Conservation (phyloP, 23 tunicate species). For the Botrylloides violaceus region DNA sequence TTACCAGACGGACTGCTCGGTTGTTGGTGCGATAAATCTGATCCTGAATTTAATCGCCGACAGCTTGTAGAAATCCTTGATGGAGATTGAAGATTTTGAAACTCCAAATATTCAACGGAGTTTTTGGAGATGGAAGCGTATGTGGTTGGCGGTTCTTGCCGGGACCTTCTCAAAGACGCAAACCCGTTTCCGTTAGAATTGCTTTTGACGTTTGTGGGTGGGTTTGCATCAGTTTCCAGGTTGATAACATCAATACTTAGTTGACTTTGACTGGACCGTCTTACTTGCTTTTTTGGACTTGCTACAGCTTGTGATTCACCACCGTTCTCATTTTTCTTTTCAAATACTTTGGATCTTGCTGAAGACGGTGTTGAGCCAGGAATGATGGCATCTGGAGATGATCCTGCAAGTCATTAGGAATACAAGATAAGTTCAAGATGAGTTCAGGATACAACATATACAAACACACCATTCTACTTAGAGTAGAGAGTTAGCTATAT, state of each 20-base stretch:
- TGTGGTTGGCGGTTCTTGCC: slow-evolving; percentile 4
- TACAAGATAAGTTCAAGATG: too few species aligned
- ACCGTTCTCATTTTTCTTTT: neutral
- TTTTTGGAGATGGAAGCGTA: slow-evolving; percentile 11
- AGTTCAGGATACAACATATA: too few species aligned
- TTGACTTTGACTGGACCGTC: neutral
- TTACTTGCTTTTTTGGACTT: slow-evolving; percentile 6
- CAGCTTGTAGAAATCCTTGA: neutral
- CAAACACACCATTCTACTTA: too few species aligned
- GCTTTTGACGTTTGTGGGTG: neutral
- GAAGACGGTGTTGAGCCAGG: neutral
- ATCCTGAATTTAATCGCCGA: slow-evolving; percentile 7
- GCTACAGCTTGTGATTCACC: neutral
- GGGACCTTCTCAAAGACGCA: slow-evolving; percentile 15
- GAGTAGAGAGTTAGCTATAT: too few species aligned
- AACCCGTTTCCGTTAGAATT: neutral
- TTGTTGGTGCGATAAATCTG: neutral
- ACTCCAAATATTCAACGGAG: slow-evolving; percentile 22
- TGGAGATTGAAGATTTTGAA: slow-evolving; percentile 1
- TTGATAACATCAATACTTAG: neutral
- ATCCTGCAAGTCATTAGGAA: too few species aligned
- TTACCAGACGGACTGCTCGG: slow-evolving; percentile 4
- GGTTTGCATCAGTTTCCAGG: neutral
- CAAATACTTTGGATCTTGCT: neutral
- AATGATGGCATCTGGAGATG: too few species aligned